These are phyloP conservation scores for Ephestia elutella DNA, from an alignment of 1,140 invertebrate species.

Conservation along the genomic window DNA sequence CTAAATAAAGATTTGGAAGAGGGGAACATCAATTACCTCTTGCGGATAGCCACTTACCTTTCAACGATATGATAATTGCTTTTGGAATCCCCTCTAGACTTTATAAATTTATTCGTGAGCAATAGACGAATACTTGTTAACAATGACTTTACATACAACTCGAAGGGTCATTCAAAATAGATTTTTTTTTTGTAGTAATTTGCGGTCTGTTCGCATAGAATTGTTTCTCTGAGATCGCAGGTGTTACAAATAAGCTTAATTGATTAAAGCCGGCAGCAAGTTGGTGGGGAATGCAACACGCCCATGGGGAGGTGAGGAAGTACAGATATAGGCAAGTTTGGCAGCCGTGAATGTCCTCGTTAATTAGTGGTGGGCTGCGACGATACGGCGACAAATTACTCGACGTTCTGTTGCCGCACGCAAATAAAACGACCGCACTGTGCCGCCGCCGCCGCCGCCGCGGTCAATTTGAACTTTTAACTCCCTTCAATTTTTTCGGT, in stretches of 20 bases:
- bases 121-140: not conserved
- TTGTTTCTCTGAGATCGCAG: not conserved
- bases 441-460: not conserved
- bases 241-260: slow-evolving; percentile 25
- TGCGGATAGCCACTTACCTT: slow-evolving; percentile 21
- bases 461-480: not conserved
- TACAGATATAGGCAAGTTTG: slow-evolving; percentile 39
- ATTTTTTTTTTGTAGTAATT: not conserved
- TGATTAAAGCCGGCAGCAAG: slow-evolving; percentile 21
- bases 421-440: slow-evolving; percentile 32
- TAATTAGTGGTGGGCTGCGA: slow-evolving; percentile 52
- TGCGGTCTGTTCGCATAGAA: too few relatives aligned
- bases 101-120: too few relatives aligned
- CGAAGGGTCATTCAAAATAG: not conserved
- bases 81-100: not conserved
- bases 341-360: slow-evolving; percentile 51
- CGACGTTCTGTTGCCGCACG: slow-evolving; percentile 37
- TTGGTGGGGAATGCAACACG: slow-evolving; percentile 22
- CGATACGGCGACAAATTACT: slow-evolving; percentile 54
- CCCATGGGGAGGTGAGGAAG: not conserved
- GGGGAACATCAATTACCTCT: slow-evolving; percentile 25
- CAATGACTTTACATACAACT: slow-evolving; percentile 6
- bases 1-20: slow-evolving; percentile 23
- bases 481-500: not conserved
- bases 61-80: slow-evolving; percentile 27